phyloP scores from a whole-genome alignment of 2,888 invertebrate genomes.

The Bellardia pandia region DNA sequence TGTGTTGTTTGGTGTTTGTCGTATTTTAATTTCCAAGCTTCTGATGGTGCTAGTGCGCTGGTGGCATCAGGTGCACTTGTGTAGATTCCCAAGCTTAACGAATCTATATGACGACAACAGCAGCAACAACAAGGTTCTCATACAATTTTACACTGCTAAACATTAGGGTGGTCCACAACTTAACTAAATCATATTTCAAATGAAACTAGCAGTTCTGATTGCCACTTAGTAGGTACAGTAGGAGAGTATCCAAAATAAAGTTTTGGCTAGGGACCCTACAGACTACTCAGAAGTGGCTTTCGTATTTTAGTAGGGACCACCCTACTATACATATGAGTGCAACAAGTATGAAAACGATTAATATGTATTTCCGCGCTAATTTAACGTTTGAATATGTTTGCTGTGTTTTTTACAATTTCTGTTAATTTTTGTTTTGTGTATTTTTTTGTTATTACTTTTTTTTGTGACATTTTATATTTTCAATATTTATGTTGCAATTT shows the following conservation, averaged over 20 bases:
- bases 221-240: no score
- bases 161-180: no score
- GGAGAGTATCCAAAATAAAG: no score
- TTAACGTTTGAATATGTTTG: constrained; percentile 26
- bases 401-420: background rate
- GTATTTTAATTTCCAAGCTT: constrained; percentile 53
- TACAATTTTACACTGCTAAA: background rate
- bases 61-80: constrained; percentile 72
- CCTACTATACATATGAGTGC: no score
- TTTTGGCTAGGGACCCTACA: no score
- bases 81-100: constrained; percentile 68
- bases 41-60: constrained; percentile 45
- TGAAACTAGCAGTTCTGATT: no score
- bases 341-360: constrained; percentile 39
- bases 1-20: background rate
- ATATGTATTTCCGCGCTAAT: constrained; percentile 63
- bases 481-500: constrained; percentile 67
- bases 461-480: constrained; percentile 65
- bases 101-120: constrained; percentile 18
- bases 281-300: no score
- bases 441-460: background rate
- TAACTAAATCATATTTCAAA: no score
- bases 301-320: no score
- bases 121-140: constrained; percentile 49
- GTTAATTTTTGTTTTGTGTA: constrained; percentile 6